Conservation (phyloP, 2,797 vertebrate genomes). For the Pangasius krempfi region DNA sequence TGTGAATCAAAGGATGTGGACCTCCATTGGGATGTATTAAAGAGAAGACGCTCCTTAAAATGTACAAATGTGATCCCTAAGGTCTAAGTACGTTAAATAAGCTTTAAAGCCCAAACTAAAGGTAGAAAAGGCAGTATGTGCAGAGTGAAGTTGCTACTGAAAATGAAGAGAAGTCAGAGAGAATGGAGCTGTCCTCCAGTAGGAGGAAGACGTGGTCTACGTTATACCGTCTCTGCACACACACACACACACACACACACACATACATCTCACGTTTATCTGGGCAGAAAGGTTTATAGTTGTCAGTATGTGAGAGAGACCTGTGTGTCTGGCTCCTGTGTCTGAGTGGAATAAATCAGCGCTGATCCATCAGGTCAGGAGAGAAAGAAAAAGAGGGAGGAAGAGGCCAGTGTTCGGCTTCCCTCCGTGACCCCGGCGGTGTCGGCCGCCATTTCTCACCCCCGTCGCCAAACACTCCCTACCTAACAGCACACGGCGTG, state of each 20-base stretch:
- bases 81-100: background rate
- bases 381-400: conserved; percentile 31
- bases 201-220: conserved; percentile 73
- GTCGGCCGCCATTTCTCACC: conserved; percentile 68
- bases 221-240: background rate
- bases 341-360: conserved; percentile 63
- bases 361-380: conserved; percentile 70
- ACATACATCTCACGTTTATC: conserved; percentile 42
- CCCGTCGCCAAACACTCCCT: conserved; percentile 49
- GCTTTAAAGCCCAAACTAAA: background rate
- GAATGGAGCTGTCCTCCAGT: conserved; percentile 66
- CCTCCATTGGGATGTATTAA: background rate
- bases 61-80: background rate
- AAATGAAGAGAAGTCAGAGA: background rate
- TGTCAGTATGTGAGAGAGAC: conserved; percentile 59
- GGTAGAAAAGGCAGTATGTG: background rate
- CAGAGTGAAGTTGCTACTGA: background rate
- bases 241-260: background rate
- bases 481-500: conserved; percentile 71
- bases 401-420: conserved; percentile 59
- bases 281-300: conserved; percentile 58
- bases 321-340: conserved; percentile 63
- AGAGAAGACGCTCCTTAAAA: background rate
- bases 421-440: conserved; percentile 62
- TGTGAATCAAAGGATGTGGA: background rate